These are phyloP conservation scores for Drosophila atripex DNA, from an alignment of 2,888 invertebrate species.

Conservation along the genomic window DNA sequence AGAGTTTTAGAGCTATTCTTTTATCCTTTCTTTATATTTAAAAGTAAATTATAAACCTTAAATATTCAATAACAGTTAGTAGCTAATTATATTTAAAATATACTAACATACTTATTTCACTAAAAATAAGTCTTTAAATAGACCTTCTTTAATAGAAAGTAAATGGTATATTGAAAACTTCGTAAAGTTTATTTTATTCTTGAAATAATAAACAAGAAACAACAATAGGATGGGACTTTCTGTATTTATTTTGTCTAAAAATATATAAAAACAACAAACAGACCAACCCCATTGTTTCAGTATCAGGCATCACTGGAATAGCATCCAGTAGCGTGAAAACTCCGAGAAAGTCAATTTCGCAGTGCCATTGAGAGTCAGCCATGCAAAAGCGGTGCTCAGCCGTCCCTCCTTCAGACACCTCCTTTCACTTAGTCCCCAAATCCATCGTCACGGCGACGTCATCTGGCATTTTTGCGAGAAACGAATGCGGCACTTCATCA, in stretches of 20 bases:
- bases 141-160: too few relatives aligned
- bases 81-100: too few relatives aligned
- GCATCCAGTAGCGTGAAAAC: conserved; percentile 9
- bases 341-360: conserved; percentile 42
- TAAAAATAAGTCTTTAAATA: too few relatives aligned
- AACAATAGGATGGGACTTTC: too few relatives aligned
- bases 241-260: neutral
- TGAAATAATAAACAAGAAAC: neutral
- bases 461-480: conserved; percentile 24
- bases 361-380: conserved; percentile 36
- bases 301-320: conserved; percentile 6
- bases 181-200: neutral
- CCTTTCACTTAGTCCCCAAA: conserved; percentile 6
- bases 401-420: conserved; percentile 1
- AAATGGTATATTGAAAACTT: too few relatives aligned
- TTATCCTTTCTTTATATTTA: too few relatives aligned
- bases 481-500: conserved; percentile 46
- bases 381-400: conserved; percentile 31
- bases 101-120: too few relatives aligned
- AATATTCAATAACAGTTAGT: too few relatives aligned
- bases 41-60: too few relatives aligned
- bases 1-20: neutral
- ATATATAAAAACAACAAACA: neutral
- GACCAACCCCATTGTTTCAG: neutral
- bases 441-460: conserved; percentile 29